Base-by-base conservation (phyloP, 1,140 invertebrate genomes). In the Harlomillsia oculata region DNA sequence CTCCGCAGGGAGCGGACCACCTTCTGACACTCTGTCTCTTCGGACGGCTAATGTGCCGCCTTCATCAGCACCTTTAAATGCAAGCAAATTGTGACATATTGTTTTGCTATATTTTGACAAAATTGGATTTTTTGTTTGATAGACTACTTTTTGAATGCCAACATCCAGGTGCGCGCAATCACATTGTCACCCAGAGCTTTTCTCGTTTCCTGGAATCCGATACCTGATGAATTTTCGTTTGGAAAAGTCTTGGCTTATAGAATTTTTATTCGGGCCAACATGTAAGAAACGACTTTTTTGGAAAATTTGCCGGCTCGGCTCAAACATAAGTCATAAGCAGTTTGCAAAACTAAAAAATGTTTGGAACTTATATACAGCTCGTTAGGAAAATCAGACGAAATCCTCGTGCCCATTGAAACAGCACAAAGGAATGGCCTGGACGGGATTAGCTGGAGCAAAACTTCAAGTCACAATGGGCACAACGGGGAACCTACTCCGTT, bases 1-100 rank as follows among this genome's bases (percentile, higher is more conserved):
- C 43, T 40, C 56, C 16, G 56, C 61, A 23, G 61, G 61, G n/a
- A 46, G 29, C 52, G 61, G 61, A 56, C 45, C 48, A 29, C 46
- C 56, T 13, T 44, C 56, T n/a, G 40, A 48, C 18, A 26, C 50
- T 8, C 20, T 56, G 20, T 9, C 53, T 41, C 41, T 63, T 5
- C 29, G 56, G 26, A 63, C 61, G 25, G 28, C 30, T 20, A 56
- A 29, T 56, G 49, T 49, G 9, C 61, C 56, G 29, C 61, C 61
- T 23, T 51, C 61, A 20, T 37, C 21, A 5, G 21, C 56, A 28
- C 56, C 56, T 5, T 41, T 28, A 21, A 59, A 63, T 34, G 9
- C 32, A n/a, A 34, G 32, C 9, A 34, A n/a, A 34, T n/a, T 9
- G 32, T n/a, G 32, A n/a, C n/a, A 9, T 34, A 34, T 9, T 34